Conservation (phyloP, 1,140 invertebrate species). For the Saccostrea echinata region DNA sequence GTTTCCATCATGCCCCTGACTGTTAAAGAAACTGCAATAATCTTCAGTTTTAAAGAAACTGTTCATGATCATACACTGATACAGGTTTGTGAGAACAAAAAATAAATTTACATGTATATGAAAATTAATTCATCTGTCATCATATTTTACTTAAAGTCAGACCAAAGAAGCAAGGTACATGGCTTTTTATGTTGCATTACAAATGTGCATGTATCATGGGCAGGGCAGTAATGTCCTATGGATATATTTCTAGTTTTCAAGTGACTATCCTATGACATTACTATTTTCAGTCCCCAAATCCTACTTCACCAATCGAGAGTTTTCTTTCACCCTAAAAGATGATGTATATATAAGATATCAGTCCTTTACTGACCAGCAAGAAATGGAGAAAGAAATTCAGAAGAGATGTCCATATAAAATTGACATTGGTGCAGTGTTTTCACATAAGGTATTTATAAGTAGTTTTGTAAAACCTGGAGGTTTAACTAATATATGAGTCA, state of each 20-base stretch:
- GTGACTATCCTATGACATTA: constrained; percentile 24
- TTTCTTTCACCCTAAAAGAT: constrained; percentile 96
- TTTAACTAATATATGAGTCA: no score
- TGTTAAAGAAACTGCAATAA: no score
- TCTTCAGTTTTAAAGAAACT: no score
- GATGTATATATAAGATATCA: constrained; percentile 96
- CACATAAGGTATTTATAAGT: constrained; percentile 83
- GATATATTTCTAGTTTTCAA: background rate
- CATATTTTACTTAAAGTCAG: no score
- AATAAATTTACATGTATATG: no score
- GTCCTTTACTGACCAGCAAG: constrained; percentile 90
- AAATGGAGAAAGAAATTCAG: constrained; percentile 90
- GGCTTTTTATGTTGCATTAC: no score
- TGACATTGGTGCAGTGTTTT: constrained; percentile 97
- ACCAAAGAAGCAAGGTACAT: no score
- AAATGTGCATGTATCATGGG: background rate
- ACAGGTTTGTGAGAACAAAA: no score
- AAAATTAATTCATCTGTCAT: no score
- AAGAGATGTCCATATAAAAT: constrained; percentile 93
- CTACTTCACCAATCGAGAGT: constrained; percentile 92
- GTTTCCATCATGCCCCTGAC: no score
- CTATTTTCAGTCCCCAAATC: constrained; percentile 83
- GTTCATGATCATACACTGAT: no score
- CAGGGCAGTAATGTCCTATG: background rate
- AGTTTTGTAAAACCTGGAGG: no score